phyloP scores from a whole-genome alignment of 1,140 invertebrate genomes.

The Cotesia glomerata region DNA sequence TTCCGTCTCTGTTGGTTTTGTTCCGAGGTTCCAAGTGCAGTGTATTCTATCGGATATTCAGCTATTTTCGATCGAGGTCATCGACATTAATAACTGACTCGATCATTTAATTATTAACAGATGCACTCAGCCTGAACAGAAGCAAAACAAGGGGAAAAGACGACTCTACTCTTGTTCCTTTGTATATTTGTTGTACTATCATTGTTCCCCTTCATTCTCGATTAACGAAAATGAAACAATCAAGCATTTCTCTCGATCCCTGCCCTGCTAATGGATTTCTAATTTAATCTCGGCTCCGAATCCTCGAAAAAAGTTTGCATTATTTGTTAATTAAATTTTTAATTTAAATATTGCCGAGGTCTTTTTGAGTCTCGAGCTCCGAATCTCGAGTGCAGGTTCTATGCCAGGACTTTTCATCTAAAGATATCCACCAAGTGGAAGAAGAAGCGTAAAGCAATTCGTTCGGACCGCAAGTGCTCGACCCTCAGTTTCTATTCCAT shows the following conservation, averaged over 20 bases:
- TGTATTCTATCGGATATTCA: too few species aligned
- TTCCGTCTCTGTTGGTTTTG: too few species aligned
- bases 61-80: too few species aligned
- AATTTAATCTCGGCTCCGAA: too few species aligned
- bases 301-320: neutral
- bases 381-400: neutral
- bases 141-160: too few species aligned
- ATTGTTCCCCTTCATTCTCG: too few species aligned
- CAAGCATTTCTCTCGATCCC: too few species aligned
- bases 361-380: neutral
- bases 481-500: neutral
- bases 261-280: neutral
- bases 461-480: slow-evolving; percentile 24
- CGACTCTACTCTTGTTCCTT: too few species aligned
- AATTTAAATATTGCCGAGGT: neutral
- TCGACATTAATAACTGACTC: neutral
- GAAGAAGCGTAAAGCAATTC: slow-evolving; percentile 29
- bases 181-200: too few species aligned
- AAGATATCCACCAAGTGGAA: slow-evolving; percentile 27
- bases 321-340: neutral
- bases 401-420: slow-evolving; percentile 21
- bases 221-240: too few species aligned
- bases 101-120: neutral
- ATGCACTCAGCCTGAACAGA: too few species aligned
- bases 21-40: too few species aligned